A percentile compares a stretch with the other conserved stretches of the same genome.
Conservation (phyloP, 2,888 invertebrate genomes). For the Drosophila anomelani region DNA sequence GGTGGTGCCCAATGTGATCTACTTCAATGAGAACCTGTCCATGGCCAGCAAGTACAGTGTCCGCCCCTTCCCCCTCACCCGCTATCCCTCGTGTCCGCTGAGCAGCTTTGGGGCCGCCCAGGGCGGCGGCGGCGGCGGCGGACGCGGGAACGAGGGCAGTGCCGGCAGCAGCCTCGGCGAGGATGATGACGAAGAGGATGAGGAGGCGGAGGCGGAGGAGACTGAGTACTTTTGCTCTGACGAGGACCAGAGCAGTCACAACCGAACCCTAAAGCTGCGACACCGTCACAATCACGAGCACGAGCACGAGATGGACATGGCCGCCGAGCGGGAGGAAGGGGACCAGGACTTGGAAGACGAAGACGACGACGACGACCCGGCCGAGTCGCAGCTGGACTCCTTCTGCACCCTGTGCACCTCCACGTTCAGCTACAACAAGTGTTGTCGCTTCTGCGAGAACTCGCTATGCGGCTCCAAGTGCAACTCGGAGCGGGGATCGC, state of each 20-base stretch:
- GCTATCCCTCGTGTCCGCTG: constrained; percentile 74
- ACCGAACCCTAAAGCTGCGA: constrained; percentile 57
- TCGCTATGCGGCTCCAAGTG: constrained; percentile 84
- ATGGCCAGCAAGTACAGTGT: constrained; percentile 84
- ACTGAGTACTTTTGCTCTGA: constrained; percentile 82
- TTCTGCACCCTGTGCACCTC: constrained; percentile 84
- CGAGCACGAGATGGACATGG: constrained; percentile 13
- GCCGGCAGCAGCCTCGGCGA: constrained; percentile 67
- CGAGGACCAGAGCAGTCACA: constrained; percentile 73
- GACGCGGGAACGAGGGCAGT: constrained; percentile 38
- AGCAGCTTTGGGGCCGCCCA: constrained; percentile 59
- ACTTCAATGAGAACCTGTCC: constrained; percentile 84
- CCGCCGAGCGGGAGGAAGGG: constrained; percentile 9
- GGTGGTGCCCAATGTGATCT: constrained; percentile 77
- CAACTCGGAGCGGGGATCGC: constrained; percentile 77
- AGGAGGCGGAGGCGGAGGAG: constrained; percentile 72
- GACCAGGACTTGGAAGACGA: constrained; percentile 41
- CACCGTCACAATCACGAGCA: constrained; percentile 12
- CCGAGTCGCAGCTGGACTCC: constrained; percentile 80
- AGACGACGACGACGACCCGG: constrained; percentile 48
- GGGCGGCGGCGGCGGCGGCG: neutral
- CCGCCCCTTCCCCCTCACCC: constrained; percentile 73
- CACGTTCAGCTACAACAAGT: constrained; percentile 84
- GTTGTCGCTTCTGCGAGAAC: constrained; percentile 83
- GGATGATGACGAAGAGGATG: constrained; percentile 41